Percentiles rank a stretch among this genome's conserved stretches.
Conservation (phyloP, 2,797 vertebrate species). For the Aulostomus chinensis region DNA sequence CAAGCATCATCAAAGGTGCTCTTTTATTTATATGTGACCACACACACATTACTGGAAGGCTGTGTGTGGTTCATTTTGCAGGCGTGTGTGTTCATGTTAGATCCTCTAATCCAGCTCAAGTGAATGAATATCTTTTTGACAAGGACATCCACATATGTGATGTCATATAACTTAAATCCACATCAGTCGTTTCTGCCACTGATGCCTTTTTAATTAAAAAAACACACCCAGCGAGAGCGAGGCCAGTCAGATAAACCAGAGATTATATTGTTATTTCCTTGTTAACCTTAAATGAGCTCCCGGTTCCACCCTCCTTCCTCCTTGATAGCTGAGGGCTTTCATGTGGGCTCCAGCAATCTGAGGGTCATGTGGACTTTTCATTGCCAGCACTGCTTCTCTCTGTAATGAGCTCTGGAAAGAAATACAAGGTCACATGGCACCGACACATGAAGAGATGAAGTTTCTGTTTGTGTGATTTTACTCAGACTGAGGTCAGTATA, state of each 20-base stretch:
- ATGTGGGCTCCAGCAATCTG: slow-evolving; percentile 54
- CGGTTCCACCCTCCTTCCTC: not conserved
- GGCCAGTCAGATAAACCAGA: slow-evolving; percentile 43
- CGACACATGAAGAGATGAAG: slow-evolving; percentile 31
- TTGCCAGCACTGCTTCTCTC: slow-evolving; percentile 36
- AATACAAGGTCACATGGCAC: slow-evolving; percentile 43
- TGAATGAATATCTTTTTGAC: slow-evolving; percentile 48
- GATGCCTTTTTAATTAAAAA: slow-evolving; percentile 70
- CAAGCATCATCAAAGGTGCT: too few relatives aligned
- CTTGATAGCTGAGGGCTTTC: slow-evolving; percentile 41
- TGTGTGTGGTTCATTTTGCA: too few relatives aligned
- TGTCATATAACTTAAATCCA: slow-evolving; percentile 43
- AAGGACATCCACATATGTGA: slow-evolving; percentile 23
- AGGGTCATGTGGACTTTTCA: slow-evolving; percentile 65
- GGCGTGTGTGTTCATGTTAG: too few relatives aligned
- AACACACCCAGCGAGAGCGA: slow-evolving; percentile 37
- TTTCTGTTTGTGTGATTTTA: slow-evolving; percentile 14
- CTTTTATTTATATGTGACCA: too few relatives aligned
- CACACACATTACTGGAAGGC: too few relatives aligned
- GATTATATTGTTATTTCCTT: slow-evolving; percentile 76
- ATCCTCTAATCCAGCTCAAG: too few relatives aligned
- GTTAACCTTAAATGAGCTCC: slow-evolving; percentile 84
- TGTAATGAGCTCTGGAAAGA: slow-evolving; percentile 66
- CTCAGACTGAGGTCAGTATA: too few relatives aligned
- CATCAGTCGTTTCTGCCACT: slow-evolving; percentile 40